Evolutionary conservation across 2,113 vertebrate species (phyloP).

Genomic region (Globicephala melas): DNA sequence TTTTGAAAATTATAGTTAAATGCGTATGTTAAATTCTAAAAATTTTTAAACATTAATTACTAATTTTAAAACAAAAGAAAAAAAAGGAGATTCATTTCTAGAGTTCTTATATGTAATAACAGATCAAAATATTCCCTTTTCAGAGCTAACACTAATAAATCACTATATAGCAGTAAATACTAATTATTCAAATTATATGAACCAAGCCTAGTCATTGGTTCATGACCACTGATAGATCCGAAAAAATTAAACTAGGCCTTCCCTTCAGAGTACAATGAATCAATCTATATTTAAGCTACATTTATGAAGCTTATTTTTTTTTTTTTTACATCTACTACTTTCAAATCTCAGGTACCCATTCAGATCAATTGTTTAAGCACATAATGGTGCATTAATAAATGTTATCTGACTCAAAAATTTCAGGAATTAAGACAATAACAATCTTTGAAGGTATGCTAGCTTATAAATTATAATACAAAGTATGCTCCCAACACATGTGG

Average conservation of each 20-base stretch:
- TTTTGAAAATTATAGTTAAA: slow-evolving; percentile 31
- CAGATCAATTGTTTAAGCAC: slow-evolving; percentile 2
- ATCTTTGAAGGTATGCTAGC: slow-evolving; percentile 22
- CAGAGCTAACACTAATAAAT: slow-evolving; percentile 4
- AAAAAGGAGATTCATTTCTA: not conserved
- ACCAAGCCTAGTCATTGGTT: not conserved
- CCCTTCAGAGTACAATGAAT: not conserved
- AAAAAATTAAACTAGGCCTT: slow-evolving; percentile 1
- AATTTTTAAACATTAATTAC: slow-evolving; percentile 26
- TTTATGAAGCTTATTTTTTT: slow-evolving; percentile 29
- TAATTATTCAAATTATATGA: slow-evolving; percentile 23
- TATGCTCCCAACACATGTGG: not conserved
- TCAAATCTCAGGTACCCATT: slow-evolving; percentile 9
- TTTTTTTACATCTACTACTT: slow-evolving; percentile 41
- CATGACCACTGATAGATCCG: not conserved
- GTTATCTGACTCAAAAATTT: slow-evolving; percentile 23
- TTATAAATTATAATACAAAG: slow-evolving; percentile 37
- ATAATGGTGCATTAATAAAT: not conserved
- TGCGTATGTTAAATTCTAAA: not conserved
- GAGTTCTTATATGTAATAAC: not conserved
- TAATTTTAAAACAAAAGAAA: slow-evolving; percentile 40
- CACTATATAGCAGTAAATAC: not conserved
- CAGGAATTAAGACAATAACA: slow-evolving; percentile 30
- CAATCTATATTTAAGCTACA: slow-evolving; percentile 1
- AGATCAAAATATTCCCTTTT: slow-evolving; percentile 4